Evolutionary conservation across 2,113 vertebrate genomes (phyloP), one percentile per base, ranked within the genome.

Genomic region (Procavia capensis): DNA sequence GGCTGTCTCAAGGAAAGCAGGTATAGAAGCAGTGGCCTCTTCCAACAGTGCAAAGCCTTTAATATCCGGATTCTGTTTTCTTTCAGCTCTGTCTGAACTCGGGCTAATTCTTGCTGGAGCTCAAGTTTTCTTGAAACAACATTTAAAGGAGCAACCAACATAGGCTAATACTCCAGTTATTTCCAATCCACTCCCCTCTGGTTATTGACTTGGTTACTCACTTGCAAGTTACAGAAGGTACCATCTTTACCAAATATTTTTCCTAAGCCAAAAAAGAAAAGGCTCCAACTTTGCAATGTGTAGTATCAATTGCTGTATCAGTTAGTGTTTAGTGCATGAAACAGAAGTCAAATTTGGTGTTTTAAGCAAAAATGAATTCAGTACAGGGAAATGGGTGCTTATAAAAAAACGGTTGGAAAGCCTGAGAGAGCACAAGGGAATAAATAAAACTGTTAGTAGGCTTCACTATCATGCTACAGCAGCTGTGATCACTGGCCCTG

Each of bases 181-280:
- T 87, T 66, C 64, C 41, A 57, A 57, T 31, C 57, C 36, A 8
- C 61, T 75, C 50, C 61, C 57, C 43, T 75, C 29, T 27, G 91
- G 54, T 54, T 74, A 64, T 24, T 66, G 76, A 36, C 45, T 57
- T 57, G 36, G 54, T 57, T 57, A 47, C 64, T 75, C 17, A 64
- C 36, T 63, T 88, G 31, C 57, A 83, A 41, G 64, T 47, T 80
- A 82, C 16, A 88, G 41, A 88, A 74, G 41, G 16, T 63, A 25
- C n/a, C n/a, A n/a, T n/a, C 27, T 64, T 93, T 41, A 82, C 82
- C 20, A 93, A 63, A 75, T 82, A n/a, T 9, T 75, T 93, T 43
- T n/a, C 31, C 45, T 45, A 13, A 76, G 43, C 29, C 10, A 72
- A 72, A 9, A 75, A 19, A 75, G 66, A 27, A 88, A 43, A 29